Evolutionary conservation across 2,888 invertebrate genomes (phyloP), one percentile per base, ranked within the genome.

Genomic region (Agrotis puta): DNA sequence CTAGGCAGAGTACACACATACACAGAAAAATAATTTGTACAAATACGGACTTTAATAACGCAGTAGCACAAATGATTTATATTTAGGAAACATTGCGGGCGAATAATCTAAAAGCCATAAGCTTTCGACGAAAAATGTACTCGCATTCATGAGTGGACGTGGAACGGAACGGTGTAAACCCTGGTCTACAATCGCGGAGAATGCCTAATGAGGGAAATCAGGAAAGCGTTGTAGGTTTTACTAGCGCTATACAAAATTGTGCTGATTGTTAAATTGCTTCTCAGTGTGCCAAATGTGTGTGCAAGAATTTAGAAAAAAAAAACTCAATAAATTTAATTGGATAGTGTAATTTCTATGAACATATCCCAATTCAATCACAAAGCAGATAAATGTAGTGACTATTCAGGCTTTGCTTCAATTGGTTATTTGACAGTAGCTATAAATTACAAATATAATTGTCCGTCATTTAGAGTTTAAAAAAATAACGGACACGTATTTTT

Each of bases 31-130:
- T 79, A 81, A 83, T 77, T 72, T 66, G 73, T 61, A 74, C 73
- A 77, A 77, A 83, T 80, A 85, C 64, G 66, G 76, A 77, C 64
- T 84, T 78, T 79, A 80, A 81, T 75, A 65, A 82, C 75, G 68
- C 70, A 79, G 79, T 70, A 76, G 80, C 70, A 75, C 77, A 84
- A 86, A 87, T 85, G 85, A 86, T 86, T 85, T 87, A 85, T 86
- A 85, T 88, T 86, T 88, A 83, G 87, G 86, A 87, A 89, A 88
- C 88, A 85, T 86, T 85, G 86, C 87, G 73, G 76, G 84, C 86
- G 88, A 92, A 92, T 93, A 91, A 94, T 93, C 93, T 93, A 90
- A 94, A 94, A 94, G 93, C 94, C 93, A 92, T 93, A 93, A 94
- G 93, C 94, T 92, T 89, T 84, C 88, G 89, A 90, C 93, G 93